A percentile compares a stretch with the other conserved stretches of the same genome.
phyloP scores from a whole-genome alignment of 2,888 invertebrate genomes.

The Oithona nana region DNA sequence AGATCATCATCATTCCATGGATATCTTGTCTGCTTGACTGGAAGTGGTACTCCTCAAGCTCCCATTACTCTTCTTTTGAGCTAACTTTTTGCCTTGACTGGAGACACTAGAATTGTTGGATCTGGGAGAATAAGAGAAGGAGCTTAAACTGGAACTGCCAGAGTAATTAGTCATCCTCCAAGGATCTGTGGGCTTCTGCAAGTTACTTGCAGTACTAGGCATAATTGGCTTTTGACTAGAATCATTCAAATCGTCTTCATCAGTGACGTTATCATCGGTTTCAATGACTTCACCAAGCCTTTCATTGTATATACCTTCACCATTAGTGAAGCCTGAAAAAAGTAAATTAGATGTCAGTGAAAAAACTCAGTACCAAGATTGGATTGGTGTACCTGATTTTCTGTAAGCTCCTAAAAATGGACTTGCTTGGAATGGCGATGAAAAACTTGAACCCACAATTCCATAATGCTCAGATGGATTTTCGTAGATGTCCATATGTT shows the following conservation, averaged over 20 bases:
- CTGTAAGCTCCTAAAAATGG: no score
- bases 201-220: not conserved
- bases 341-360: no score
- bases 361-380: no score
- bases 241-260: not conserved
- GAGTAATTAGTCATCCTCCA: not conserved
- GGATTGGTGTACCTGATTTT: no score
- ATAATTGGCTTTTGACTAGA: not conserved
- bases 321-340: not conserved
- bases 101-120: not conserved
- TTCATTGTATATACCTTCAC: not conserved
- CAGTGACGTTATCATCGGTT: not conserved
- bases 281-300: not conserved
- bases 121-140: not conserved
- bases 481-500: slow-evolving; percentile 10
- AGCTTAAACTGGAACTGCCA: not conserved
- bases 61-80: no score
- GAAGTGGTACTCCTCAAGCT: no score
- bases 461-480: slow-evolving; percentile 11
- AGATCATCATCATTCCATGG: no score
- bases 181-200: not conserved
- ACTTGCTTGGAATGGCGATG: no score
- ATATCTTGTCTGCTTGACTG: no score
- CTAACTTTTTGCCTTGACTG: no score
- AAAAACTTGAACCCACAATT: no score